Conservation (phyloP, 2,888 invertebrate genomes). For the Leptopilina myrica region DNA sequence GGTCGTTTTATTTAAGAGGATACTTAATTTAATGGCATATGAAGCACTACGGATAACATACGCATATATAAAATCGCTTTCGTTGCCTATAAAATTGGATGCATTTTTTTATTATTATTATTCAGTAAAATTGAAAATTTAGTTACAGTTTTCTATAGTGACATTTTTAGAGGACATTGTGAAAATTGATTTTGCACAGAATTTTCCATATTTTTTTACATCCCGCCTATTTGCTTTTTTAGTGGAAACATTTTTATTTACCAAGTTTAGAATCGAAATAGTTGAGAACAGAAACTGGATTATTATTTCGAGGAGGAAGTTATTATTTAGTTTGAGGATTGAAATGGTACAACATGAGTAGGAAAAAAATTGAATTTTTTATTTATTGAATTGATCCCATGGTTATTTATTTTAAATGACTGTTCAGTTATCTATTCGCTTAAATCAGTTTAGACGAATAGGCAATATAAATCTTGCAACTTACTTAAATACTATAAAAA, state of each 20-base stretch:
- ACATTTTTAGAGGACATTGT: neutral
- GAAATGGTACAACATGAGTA: too few relatives aligned
- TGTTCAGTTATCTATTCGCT: too few relatives aligned
- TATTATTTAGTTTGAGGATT: too few relatives aligned
- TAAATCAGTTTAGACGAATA: too few relatives aligned
- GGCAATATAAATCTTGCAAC: too few relatives aligned
- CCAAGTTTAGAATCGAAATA: too few relatives aligned
- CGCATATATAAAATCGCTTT: slow-evolving; percentile 12
- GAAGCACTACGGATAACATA: neutral
- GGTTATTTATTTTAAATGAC: too few relatives aligned
- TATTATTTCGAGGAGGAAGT: too few relatives aligned
- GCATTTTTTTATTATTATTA: neutral
- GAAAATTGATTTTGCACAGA: neutral
- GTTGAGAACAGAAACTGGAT: too few relatives aligned
- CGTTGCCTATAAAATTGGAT: neutral
- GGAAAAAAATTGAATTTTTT: too few relatives aligned
- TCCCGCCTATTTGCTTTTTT: neutral
- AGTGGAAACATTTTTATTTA: neutral
- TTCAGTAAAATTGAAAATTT: neutral
- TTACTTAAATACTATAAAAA: too few relatives aligned
- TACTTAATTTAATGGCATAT: slow-evolving; percentile 8
- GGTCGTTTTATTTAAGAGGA: slow-evolving; percentile 6
- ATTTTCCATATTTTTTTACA: neutral
- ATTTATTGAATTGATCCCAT: too few relatives aligned
- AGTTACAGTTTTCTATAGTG: neutral